A percentile compares a stretch with the other conserved stretches of the same genome.
These are phyloP conservation scores for Falco novaeseelandiae DNA, from an alignment of 2,797 vertebrate species.

Conservation along the genomic window DNA sequence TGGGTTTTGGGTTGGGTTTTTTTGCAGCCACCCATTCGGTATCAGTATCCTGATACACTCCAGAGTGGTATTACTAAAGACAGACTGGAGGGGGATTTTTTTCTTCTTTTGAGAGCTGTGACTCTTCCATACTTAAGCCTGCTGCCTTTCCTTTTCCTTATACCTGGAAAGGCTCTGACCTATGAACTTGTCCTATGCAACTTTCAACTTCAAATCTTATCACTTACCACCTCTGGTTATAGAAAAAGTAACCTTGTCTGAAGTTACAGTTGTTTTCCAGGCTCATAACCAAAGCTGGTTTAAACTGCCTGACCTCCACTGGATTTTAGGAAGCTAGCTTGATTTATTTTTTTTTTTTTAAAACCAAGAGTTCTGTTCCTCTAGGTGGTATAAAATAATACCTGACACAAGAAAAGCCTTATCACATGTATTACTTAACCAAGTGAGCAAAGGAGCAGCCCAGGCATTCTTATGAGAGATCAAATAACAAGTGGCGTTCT, in stretches of 20 bases:
- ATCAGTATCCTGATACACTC: neutral
- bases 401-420: neutral
- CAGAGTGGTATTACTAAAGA: neutral
- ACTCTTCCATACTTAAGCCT: neutral
- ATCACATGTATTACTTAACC: neutral
- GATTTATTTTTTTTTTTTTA: neutral
- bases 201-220: neutral
- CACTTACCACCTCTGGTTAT: neutral
- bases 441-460: neutral
- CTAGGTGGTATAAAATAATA: neutral
- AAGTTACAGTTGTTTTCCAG: neutral
- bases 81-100: neutral
- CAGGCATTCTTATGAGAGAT: neutral
- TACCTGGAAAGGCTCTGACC: neutral
- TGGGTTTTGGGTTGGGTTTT: neutral
- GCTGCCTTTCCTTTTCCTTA: neutral
- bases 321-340: neutral
- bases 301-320: neutral
- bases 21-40: neutral
- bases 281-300: neutral
- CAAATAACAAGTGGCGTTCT: slow-evolving; percentile 4
- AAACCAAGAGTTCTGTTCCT: neutral
- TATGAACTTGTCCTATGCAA: neutral
- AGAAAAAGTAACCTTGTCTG: neutral
- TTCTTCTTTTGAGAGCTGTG: neutral